Conservation (phyloP, 2,113 vertebrate genomes). For the Passer montanus region DNA sequence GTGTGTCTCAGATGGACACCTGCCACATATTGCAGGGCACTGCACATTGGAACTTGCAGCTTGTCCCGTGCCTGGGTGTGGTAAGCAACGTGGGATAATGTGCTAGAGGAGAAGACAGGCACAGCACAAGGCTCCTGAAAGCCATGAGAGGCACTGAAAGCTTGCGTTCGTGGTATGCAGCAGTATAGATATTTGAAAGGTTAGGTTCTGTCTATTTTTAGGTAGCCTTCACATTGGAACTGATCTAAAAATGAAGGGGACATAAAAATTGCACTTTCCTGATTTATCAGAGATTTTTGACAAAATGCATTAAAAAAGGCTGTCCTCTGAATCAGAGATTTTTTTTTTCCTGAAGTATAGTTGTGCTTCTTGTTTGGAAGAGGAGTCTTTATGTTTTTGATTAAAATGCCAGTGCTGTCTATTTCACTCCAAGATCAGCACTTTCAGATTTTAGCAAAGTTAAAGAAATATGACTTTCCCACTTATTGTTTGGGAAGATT, state of each 20-base stretch:
- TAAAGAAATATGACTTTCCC: slow-evolving; percentile 66
- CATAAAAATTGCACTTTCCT: slow-evolving; percentile 51
- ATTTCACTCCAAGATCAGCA: slow-evolving; percentile 58
- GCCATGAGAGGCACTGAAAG: slow-evolving; percentile 27
- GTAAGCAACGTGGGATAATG: neutral
- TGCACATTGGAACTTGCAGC: neutral
- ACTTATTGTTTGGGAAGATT: slow-evolving; percentile 66
- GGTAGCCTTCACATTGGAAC: slow-evolving; percentile 55
- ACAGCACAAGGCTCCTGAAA: slow-evolving; percentile 46
- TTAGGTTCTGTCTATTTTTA: slow-evolving; percentile 75
- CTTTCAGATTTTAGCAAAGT: slow-evolving; percentile 60
- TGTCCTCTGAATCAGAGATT: neutral
- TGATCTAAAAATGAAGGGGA: slow-evolving; percentile 59
- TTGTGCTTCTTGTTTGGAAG: slow-evolving; percentile 19
- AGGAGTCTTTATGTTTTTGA: slow-evolving; percentile 17
- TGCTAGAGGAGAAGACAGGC: slow-evolving; percentile 33
- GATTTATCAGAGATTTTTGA: slow-evolving; percentile 41
- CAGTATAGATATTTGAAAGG: slow-evolving; percentile 65
- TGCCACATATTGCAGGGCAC: neutral
- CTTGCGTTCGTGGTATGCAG: slow-evolving; percentile 41
- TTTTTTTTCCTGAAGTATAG: slow-evolving; percentile 35
- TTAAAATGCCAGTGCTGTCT: slow-evolving; percentile 51
- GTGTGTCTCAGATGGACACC: neutral
- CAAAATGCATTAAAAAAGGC: neutral
- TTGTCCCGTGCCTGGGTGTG: neutral